Evolutionary conservation across 2,113 vertebrate genomes (phyloP).

Genomic region (Oreotrochilus melanogaster): DNA sequence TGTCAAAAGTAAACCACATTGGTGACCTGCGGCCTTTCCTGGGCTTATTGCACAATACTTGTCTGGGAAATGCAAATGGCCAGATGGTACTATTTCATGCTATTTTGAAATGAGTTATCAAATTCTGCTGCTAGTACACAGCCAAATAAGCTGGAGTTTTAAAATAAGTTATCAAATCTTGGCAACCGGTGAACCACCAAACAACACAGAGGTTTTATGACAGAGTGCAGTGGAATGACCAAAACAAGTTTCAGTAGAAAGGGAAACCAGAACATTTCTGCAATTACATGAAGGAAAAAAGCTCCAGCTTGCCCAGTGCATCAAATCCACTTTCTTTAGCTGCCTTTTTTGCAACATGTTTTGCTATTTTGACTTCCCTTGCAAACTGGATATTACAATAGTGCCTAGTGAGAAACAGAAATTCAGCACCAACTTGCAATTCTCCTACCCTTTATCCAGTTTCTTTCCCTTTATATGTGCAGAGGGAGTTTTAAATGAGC

Average conservation of each 20-base stretch:
- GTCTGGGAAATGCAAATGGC: neutral
- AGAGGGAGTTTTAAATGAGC: neutral
- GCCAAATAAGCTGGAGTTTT: neutral
- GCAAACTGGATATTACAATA: neutral
- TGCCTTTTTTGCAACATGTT: neutral
- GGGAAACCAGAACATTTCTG: neutral
- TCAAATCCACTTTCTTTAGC: neutral
- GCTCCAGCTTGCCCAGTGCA: neutral
- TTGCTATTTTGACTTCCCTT: neutral
- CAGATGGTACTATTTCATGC: neutral
- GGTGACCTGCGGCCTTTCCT: neutral
- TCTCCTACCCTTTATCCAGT: neutral
- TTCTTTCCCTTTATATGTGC: neutral
- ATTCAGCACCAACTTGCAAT: neutral
- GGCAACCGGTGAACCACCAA: neutral
- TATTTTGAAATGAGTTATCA: neutral
- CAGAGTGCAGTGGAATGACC: neutral
- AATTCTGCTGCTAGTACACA: neutral
- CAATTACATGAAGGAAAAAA: neutral
- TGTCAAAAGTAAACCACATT: neutral
- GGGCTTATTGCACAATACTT: neutral
- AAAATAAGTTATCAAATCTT: slow-evolving; percentile 10
- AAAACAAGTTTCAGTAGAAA: neutral
- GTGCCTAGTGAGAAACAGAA: neutral
- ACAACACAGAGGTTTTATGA: neutral